phyloP scores from a whole-genome alignment of 1,140 invertebrate species.

The Laupala kohalensis region DNA sequence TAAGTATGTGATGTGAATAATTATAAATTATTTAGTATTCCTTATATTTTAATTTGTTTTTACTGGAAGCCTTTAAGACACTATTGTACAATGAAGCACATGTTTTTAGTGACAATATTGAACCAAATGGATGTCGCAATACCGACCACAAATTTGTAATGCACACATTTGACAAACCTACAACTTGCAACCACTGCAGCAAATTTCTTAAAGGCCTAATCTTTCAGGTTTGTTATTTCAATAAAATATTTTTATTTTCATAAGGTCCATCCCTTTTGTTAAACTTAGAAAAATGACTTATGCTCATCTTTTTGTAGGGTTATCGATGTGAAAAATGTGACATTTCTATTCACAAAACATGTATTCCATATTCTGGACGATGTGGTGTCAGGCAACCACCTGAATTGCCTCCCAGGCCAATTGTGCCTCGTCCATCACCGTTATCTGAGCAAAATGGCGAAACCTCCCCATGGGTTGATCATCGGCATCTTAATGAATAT shows the following conservation, averaged over 20 bases:
- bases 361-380: conserved; percentile 56
- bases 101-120: conserved; percentile 65
- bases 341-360: conserved; percentile 60
- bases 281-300: background rate
- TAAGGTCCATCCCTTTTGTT: conserved; percentile 2
- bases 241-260: conserved; percentile 8
- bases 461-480: background rate
- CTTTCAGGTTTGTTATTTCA: conserved; percentile 43
- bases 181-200: conserved; percentile 66
- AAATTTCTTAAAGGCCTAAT: conserved; percentile 85
- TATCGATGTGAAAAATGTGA: conserved; percentile 63
- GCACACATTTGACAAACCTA: conserved; percentile 71
- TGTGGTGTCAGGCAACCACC: conserved; percentile 46
- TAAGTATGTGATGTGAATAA: no score
- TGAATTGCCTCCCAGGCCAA: conserved; percentile 32
- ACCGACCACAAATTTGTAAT: conserved; percentile 80
- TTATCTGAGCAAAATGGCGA: background rate
- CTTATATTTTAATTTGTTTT: no score
- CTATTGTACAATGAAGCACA: no score
- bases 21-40: no score
- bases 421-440: conserved; percentile 14
- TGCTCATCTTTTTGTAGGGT: conserved; percentile 49
- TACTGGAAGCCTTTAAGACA: no score
- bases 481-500: background rate
- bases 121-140: conserved; percentile 58